phyloP scores from a whole-genome alignment of 2,797 vertebrate genomes.

The Botia almorhae region DNA sequence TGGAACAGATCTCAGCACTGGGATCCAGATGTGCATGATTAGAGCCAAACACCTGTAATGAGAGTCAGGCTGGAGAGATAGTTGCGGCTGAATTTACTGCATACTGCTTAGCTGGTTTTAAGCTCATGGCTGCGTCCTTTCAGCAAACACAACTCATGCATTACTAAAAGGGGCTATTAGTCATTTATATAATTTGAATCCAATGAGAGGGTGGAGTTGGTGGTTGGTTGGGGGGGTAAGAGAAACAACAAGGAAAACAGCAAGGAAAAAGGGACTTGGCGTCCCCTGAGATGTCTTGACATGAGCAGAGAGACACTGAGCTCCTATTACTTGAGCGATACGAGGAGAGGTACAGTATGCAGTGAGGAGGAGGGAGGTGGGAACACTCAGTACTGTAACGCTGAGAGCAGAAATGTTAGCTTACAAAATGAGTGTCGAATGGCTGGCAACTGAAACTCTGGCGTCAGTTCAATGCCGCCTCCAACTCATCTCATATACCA shows the following conservation, averaged over 20 bases:
- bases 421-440: slow-evolving; percentile 12
- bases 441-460: background rate
- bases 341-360: slow-evolving; percentile 30
- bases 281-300: slow-evolving; percentile 42
- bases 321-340: slow-evolving; percentile 13
- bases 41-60: slow-evolving; percentile 66
- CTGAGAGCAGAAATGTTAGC: slow-evolving; percentile 34
- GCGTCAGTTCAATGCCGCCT: slow-evolving; percentile 12
- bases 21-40: slow-evolving; percentile 64
- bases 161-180: slow-evolving; percentile 62
- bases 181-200: slow-evolving; percentile 62
- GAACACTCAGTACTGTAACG: slow-evolving; percentile 39
- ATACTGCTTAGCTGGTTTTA: slow-evolving; percentile 60
- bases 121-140: slow-evolving; percentile 51
- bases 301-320: slow-evolving; percentile 34
- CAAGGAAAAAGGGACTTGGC: slow-evolving; percentile 9
- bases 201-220: slow-evolving; percentile 6
- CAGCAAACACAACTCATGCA: slow-evolving; percentile 63
- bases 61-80: slow-evolving; percentile 47
- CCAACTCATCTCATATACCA: slow-evolving; percentile 26
- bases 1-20: slow-evolving; percentile 40
- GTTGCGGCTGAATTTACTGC: slow-evolving; percentile 61
- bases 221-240: slow-evolving; percentile 1
- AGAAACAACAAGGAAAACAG: background rate
- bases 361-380: slow-evolving; percentile 39